phyloP scores from a whole-genome alignment of 1,140 invertebrate genomes.

The Zaprionus ghesquierei region DNA sequence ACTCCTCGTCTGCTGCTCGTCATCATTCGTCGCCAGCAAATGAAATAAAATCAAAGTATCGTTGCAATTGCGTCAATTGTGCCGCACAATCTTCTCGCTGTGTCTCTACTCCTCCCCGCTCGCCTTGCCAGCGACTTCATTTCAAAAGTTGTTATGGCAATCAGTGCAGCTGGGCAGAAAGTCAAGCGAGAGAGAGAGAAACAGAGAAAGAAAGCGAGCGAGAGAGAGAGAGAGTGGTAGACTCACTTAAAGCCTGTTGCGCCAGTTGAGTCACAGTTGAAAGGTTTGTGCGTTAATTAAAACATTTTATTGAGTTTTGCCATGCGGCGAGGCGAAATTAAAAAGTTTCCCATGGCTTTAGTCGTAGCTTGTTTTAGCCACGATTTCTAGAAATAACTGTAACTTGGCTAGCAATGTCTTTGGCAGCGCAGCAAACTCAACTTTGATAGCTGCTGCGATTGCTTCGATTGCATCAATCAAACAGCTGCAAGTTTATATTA shows the following conservation, averaged over 20 bases:
- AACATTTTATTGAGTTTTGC: not conserved
- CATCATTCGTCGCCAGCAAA: constrained; percentile 56
- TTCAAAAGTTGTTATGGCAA: constrained; percentile 78
- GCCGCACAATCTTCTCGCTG: not conserved
- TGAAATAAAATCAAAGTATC: constrained; percentile 81
- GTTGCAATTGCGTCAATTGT: constrained; percentile 77
- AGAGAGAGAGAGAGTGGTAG: not conserved
- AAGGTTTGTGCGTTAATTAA: not conserved
- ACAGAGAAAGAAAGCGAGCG: too few relatives aligned
- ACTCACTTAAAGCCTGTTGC: constrained; percentile 9
- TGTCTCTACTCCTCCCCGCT: not conserved
- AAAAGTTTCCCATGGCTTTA: not conserved
- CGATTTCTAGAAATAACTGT: not conserved
- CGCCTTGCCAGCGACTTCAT: constrained; percentile 71
- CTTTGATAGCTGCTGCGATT: not conserved
- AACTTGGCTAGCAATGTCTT: not conserved
- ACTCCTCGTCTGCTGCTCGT: not conserved
- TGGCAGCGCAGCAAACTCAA: too few relatives aligned
- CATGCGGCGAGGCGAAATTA: not conserved
- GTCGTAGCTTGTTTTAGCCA: not conserved
- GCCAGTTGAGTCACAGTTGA: not conserved
- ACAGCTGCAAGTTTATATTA: constrained; percentile 21
- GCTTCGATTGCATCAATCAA: constrained; percentile 42
- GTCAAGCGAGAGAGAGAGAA: not conserved
- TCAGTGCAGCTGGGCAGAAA: constrained; percentile 57